Percentiles rank a stretch among this genome's conserved stretches.
Evolutionary conservation across 92 coral and sea anemone species (phyloP).

Genomic region (Galaxea fascicularis): DNA sequence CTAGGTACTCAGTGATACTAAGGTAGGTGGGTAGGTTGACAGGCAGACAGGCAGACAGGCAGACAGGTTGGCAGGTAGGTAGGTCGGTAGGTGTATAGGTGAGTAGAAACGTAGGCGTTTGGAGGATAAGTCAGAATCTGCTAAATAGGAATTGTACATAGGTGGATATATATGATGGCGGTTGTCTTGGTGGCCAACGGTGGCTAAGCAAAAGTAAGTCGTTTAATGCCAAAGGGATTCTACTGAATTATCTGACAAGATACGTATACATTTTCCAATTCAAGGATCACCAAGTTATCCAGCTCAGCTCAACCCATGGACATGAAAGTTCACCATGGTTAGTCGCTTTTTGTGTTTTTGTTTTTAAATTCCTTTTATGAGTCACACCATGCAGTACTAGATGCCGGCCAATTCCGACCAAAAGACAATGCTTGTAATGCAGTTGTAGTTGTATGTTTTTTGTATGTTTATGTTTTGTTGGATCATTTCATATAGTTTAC

Average conservation of each 20-base stretch:
- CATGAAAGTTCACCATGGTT: conserved; percentile 35
- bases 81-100: neutral
- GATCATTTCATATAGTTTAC: no score
- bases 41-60: neutral
- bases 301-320: neutral
- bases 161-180: neutral
- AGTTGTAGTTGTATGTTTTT: neutral
- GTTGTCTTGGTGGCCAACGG: neutral
- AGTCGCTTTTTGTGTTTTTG: neutral
- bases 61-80: neutral
- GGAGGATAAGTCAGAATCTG: neutral
- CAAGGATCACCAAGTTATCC: conserved; percentile 15
- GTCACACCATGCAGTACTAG: no score
- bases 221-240: no score
- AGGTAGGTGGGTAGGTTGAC: neutral
- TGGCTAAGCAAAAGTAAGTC: neutral
- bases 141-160: neutral
- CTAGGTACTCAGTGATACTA: no score
- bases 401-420: no score
- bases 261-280: neutral
- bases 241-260: no score
- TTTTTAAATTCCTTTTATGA: no score
- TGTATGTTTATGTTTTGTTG: neutral
- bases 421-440: no score
- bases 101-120: neutral